Evolutionary conservation across 2,797 vertebrate species (phyloP), one percentile per base, ranked within the genome.

Genomic region (Falco concolor): DNA sequence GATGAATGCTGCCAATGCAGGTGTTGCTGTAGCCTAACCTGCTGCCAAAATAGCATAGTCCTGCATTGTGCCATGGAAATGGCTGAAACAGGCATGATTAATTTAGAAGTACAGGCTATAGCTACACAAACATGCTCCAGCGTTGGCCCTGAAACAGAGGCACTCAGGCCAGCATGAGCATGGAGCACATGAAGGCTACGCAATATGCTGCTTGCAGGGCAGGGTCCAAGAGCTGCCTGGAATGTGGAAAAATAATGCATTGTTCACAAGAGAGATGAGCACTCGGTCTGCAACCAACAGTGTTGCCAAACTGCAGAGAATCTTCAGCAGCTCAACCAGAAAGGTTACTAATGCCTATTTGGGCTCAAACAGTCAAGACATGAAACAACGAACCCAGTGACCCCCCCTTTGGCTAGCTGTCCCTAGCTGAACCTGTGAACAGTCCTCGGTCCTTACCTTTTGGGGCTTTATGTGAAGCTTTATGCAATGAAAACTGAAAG

Each of bases 51-150:
- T 0, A 40, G 80, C 42, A 1, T 17, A 17, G 77, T 2, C 30
- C 54, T 1, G 16, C 2, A 27, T 5, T 2, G 49, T 45, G 87
- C 84, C 47, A 25, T 1, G 80, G 52, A 27, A 25, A n/a, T 2
- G 45, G 81, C 40, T 20, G 63, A 7, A 30, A 27, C 13, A 9
- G 61, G 34, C 22, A 13, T 0, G 12, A 13, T 6, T 23, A 5
- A 56, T 42, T 6, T 0, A 21, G 78, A 54, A 50, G 18, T 2
- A 16, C 0, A 3, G n/a, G 20, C 53, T 9, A 49, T 1, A 52
- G 49, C 52, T 60, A 23, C 74, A 34, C 45, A 9, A 6, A 6
- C 2, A 3, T 6, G 82, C 27, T 21, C 52, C 13, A 19, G 81
- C 1, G 30, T 3, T 75, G 93, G 82, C 70, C 64, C n/a, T 3